phyloP scores from a whole-genome alignment of 2,797 vertebrate genomes.

The Cichlasoma orientale region DNA sequence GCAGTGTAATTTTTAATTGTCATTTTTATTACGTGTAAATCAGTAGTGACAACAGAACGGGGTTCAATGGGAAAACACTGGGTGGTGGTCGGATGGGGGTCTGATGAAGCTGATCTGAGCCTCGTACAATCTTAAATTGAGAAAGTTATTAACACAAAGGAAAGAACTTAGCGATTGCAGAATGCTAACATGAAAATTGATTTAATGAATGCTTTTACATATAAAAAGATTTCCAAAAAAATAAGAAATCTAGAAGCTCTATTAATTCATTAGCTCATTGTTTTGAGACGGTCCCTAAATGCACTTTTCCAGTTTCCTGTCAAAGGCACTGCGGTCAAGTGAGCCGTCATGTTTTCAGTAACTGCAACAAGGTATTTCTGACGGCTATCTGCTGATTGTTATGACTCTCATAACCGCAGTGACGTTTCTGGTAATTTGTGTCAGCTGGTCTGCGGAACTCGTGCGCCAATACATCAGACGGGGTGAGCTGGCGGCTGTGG shows the following conservation, averaged over 20 bases:
- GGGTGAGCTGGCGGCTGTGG: too few species aligned
- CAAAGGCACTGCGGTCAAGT: too few species aligned
- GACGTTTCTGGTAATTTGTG: background rate
- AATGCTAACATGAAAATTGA: background rate
- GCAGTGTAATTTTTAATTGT: too few species aligned
- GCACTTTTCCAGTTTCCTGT: background rate
- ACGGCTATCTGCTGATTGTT: background rate
- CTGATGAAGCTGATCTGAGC: background rate
- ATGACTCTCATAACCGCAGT: background rate
- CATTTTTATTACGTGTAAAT: too few species aligned
- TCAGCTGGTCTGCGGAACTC: background rate
- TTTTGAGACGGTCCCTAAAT: background rate
- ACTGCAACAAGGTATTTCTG: background rate
- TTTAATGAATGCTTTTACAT: accelerated
- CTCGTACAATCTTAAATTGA: background rate
- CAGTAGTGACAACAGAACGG: too few species aligned
- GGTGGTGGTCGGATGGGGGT: background rate
- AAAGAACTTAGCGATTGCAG: background rate
- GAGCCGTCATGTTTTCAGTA: background rate
- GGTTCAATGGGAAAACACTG: too few species aligned
- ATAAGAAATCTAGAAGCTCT: accelerated
- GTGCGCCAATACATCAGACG: background rate
- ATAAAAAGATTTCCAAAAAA: too few species aligned
- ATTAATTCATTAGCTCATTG: background rate
- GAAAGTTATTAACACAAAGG: background rate